These are phyloP conservation scores for Lagorchestes hirsutus DNA, from an alignment of 2,797 vertebrate genomes.

Conservation along the genomic window DNA sequence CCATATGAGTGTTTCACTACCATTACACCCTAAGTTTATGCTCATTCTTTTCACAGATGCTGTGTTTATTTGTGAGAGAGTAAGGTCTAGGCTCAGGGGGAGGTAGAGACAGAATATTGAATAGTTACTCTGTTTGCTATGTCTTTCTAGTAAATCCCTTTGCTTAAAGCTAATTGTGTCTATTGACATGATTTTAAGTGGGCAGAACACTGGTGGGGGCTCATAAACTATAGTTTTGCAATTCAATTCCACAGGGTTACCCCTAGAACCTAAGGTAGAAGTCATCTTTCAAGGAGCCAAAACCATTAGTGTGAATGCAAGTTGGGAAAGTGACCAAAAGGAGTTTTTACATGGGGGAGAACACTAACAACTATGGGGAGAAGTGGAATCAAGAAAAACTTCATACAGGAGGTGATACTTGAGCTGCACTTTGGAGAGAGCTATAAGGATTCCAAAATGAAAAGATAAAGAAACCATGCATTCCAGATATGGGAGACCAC, in stretches of 20 bases:
- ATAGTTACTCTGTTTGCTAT: not conserved
- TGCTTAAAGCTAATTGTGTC: not conserved
- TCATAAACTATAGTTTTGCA: not conserved
- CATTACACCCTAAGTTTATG: not conserved
- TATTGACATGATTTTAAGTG: not conserved
- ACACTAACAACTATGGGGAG: not conserved
- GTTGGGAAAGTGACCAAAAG: not conserved
- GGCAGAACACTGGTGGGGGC: not conserved
- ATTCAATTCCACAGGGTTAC: not conserved
- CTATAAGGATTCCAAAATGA: not conserved
- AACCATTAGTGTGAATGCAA: not conserved
- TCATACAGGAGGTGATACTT: not conserved
- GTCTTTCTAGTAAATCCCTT: not conserved
- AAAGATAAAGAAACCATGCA: not conserved
- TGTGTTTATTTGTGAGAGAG: not conserved
- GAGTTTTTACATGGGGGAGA: not conserved
- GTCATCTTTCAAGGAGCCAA: not conserved
- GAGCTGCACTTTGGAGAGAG: not conserved
- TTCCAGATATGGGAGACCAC: not conserved
- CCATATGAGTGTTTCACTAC: not conserved
- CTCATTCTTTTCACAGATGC: not conserved
- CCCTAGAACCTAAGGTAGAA: not conserved
- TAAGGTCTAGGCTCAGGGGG: not conserved
- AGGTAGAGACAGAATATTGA: not conserved
- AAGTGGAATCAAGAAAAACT: not conserved